Conservation (phyloP, 1,140 invertebrate species). For the Hylaeus anthracinus region DNA sequence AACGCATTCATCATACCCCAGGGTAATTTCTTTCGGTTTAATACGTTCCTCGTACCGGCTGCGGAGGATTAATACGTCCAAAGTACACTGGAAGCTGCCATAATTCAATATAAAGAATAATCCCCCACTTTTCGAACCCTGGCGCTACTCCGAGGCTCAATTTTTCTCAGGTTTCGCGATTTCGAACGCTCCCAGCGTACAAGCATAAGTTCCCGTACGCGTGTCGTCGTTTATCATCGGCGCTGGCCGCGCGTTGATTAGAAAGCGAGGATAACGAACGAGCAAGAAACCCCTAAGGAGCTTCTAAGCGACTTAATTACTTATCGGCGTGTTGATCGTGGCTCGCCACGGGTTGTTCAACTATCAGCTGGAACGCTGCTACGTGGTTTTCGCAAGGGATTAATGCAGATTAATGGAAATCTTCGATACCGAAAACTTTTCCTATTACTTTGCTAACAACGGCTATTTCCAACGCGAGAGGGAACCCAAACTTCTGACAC, state of each 20-base stretch:
- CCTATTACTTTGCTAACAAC: slow-evolving; percentile 36
- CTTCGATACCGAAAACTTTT: slow-evolving; percentile 40
- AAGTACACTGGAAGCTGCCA: background rate
- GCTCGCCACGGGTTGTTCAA: background rate
- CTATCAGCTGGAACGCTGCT: slow-evolving; percentile 22
- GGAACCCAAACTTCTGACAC: background rate
- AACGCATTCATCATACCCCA: background rate
- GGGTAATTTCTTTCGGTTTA: background rate
- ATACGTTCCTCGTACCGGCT: background rate
- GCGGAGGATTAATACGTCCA: background rate
- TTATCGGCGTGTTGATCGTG: slow-evolving; percentile 57
- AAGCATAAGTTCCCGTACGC: slow-evolving; percentile 9
- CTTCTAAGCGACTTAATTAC: slow-evolving; percentile 57
- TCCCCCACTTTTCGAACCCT: background rate
- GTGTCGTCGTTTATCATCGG: slow-evolving; percentile 51
- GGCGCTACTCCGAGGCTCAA: background rate
- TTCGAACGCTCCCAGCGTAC: too few relatives aligned
- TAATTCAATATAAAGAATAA: slow-evolving; percentile 9
- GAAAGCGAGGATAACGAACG: slow-evolving; percentile 50
- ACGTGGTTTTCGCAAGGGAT: slow-evolving; percentile 7
- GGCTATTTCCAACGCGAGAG: slow-evolving; percentile 1
- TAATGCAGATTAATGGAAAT: slow-evolving; percentile 62
- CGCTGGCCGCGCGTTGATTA: slow-evolving; percentile 44
- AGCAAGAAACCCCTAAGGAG: slow-evolving; percentile 17
- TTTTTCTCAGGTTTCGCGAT: background rate